A percentile compares a stretch with the other conserved stretches of the same genome.
These are phyloP conservation scores for Acanthosepion lycidas DNA, from an alignment of 2,888 invertebrate genomes.

Conservation along the genomic window DNA sequence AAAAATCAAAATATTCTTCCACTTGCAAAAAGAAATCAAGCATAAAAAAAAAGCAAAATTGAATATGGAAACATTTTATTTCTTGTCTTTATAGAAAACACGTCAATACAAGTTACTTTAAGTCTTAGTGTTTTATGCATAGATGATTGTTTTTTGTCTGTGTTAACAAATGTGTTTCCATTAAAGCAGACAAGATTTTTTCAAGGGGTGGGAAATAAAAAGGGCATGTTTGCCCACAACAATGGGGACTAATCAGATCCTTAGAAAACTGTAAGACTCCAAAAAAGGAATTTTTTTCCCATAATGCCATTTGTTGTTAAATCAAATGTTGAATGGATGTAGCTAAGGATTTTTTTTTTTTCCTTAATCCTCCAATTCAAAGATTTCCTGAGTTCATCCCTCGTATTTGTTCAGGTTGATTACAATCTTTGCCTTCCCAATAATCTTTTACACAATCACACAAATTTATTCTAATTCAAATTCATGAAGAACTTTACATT, in stretches of 20 bases:
- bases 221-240: neutral
- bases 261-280: neutral
- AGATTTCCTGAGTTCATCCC: neutral
- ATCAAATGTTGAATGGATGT: neutral
- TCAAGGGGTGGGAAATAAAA: neutral
- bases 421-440: no score
- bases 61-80: neutral
- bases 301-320: neutral
- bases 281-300: no score
- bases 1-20: neutral
- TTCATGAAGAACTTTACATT: neutral
- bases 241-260: neutral
- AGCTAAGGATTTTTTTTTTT: neutral
- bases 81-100: neutral
- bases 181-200: neutral
- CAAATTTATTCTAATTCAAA: neutral
- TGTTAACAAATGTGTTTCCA: neutral
- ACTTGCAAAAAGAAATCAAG: neutral
- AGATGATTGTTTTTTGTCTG: neutral
- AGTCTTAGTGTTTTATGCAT: neutral
- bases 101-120: neutral
- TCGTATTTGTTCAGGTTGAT: neutral
- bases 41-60: neutral
- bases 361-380: neutral
- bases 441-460: neutral